These are phyloP conservation scores for Heliconius eleuchia DNA, from an alignment of 1,140 invertebrate species.

Conservation along the genomic window DNA sequence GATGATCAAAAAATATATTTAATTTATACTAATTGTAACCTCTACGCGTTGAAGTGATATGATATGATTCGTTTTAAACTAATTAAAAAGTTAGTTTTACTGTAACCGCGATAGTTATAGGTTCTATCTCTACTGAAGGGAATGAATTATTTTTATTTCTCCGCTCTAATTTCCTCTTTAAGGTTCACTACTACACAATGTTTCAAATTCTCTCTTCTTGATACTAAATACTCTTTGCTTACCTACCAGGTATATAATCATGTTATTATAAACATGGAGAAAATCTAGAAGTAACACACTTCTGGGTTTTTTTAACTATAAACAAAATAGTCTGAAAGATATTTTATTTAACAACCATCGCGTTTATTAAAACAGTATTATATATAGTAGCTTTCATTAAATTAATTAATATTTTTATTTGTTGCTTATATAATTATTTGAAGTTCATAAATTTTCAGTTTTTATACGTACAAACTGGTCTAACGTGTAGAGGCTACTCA, in stretches of 20 bases:
- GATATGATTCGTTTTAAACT: not conserved
- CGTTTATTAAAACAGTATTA: too few species aligned
- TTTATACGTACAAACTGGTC: not conserved
- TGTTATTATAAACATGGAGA: too few species aligned
- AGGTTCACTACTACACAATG: too few species aligned
- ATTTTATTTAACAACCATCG: too few species aligned
- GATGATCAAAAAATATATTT: constrained; percentile 11
- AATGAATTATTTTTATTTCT: too few species aligned
- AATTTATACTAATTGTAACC: not conserved
- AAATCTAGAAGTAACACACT: too few species aligned
- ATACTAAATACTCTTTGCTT: not conserved
- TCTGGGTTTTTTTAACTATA: not conserved
- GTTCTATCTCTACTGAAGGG: too few species aligned
- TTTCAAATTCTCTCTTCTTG: not conserved
- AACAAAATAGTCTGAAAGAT: not conserved
- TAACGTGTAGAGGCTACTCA: not conserved
- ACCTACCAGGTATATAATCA: too few species aligned
- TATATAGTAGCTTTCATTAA: too few species aligned
- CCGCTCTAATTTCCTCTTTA: too few species aligned
- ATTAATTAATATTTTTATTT: not conserved
- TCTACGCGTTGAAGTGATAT: not conserved
- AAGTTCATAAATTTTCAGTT: not conserved
- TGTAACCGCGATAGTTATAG: too few species aligned
- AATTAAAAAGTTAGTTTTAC: not conserved
- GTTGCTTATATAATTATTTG: not conserved